Evolutionary conservation across 2,797 vertebrate species (phyloP).

Genomic region (Microtus agrestis): DNA sequence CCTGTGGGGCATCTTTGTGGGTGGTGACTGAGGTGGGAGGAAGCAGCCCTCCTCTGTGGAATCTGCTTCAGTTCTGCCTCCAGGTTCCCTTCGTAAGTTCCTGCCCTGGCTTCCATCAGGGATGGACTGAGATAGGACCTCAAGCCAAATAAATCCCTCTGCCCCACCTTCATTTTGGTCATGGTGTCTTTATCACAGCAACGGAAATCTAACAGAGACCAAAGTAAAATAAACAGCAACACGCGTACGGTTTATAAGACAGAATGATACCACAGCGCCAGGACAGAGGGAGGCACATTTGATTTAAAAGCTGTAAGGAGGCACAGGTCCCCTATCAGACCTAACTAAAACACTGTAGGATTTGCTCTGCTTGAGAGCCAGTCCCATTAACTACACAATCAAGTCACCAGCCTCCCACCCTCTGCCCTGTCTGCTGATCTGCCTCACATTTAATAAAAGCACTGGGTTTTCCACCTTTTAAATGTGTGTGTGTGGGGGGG

Average conservation of each 20-base stretch:
- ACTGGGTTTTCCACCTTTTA: not conserved
- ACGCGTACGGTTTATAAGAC: not conserved
- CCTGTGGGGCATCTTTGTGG: not conserved
- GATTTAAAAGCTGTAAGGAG: conserved; percentile 22
- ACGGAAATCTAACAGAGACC: not conserved
- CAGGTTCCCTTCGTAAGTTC: no score
- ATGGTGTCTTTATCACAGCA: not conserved
- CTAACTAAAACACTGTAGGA: not conserved
- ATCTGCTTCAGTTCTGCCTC: not conserved
- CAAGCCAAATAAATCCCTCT: not conserved
- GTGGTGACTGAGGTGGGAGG: not conserved
- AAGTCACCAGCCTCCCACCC: not conserved
- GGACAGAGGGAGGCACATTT: not conserved
- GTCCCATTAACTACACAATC: not conserved
- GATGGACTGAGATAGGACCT: no score
- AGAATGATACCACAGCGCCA: not conserved
- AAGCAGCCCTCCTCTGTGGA: not conserved
- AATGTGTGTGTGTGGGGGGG: not conserved
- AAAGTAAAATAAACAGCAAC: not conserved
- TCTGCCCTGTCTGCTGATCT: not conserved
- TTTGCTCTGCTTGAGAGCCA: not conserved
- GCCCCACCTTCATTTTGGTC: not conserved
- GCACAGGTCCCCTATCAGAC: not conserved
- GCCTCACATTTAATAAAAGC: not conserved
- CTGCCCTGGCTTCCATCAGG: not conserved